Conservation (phyloP, 2,113 vertebrate species). For the Chloebia gouldiae region DNA sequence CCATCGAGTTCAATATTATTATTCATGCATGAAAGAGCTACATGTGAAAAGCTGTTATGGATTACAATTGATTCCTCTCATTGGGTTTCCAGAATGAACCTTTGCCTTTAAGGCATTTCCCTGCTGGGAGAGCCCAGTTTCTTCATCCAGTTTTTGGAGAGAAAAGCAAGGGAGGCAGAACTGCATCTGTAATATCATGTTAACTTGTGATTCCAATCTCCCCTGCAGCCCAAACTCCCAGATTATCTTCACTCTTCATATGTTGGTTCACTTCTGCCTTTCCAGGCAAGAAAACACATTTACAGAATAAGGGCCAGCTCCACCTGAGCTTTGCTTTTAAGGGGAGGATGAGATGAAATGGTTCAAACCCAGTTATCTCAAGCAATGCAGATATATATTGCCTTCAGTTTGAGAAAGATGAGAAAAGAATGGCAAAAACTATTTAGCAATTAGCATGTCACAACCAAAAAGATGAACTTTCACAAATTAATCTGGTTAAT, state of each 20-base stretch:
- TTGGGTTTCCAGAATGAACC: neutral
- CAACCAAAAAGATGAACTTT: neutral
- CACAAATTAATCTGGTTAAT: neutral
- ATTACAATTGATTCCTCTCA: slow-evolving; percentile 28
- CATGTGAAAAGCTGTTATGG: neutral
- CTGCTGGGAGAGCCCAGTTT: neutral
- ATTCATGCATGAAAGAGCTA: slow-evolving; percentile 10
- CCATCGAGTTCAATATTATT: neutral
- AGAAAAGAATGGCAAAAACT: neutral
- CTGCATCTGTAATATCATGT: neutral
- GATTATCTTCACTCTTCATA: neutral
- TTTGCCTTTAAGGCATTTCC: neutral
- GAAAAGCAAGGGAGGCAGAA: neutral
- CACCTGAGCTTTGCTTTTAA: neutral
- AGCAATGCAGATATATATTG: neutral
- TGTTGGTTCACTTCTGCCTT: neutral
- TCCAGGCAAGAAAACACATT: neutral
- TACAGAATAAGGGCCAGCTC: neutral
- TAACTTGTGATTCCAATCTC: neutral
- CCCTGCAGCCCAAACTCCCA: neutral
- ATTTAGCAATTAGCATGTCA: neutral
- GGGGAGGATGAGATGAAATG: neutral
- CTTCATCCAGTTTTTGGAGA: neutral
- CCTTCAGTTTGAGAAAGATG: neutral
- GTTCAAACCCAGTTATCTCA: neutral